Base-by-base conservation (phyloP, 2,113 vertebrate genomes). In the Siniperca knerii region DNA sequence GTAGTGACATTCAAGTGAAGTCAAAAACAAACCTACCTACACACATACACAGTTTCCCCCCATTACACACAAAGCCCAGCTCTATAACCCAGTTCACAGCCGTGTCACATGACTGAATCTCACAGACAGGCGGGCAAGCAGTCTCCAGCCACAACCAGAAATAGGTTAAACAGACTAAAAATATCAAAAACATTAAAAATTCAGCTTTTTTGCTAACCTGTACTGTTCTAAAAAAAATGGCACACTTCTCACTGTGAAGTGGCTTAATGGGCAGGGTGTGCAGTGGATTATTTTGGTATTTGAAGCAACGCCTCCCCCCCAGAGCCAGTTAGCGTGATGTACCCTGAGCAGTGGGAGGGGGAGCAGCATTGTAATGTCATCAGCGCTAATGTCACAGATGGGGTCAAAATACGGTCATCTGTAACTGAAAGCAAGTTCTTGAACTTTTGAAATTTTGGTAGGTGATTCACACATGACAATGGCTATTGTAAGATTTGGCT, bases 91-190 rank as follows among this genome's bases (percentile, higher is more conserved):
- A 96, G 94, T 96, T 96, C 93, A 89, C 79, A 88, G 75, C 68
- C 55, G 2, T 85, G 89, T 94, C 92, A 95, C 93, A 90, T 95
- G 92, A 95, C 81, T 92, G 86, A 91, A 82, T 95, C 89, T 93
- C 95, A 89, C 91, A 95, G 94, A 92, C 92, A 81, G 90, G 84
- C 86, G 15, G 86, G 84, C 85, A 33, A 91, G 85, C 90, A 76
- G 91, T 95, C 95, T 95, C 93, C 90, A 95, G 93, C 92, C 93
- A 93, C 82, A 95, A 94, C 92, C 88, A 92, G 89, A 95, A 96
- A 95, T 95, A 94, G 94, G 95, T 95, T 94, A 96, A 95, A 96
- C 81, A 91, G 84, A 84, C 95, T 94, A 95, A 95, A 96, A 96
- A 96, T 95, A 95, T 87, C 74, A 80, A 84, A 94, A 92, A 93